Percentiles rank a stretch among this genome's conserved stretches.
Conservation (phyloP, 2,113 vertebrate genomes). For the Odontophorus gujanensis region DNA sequence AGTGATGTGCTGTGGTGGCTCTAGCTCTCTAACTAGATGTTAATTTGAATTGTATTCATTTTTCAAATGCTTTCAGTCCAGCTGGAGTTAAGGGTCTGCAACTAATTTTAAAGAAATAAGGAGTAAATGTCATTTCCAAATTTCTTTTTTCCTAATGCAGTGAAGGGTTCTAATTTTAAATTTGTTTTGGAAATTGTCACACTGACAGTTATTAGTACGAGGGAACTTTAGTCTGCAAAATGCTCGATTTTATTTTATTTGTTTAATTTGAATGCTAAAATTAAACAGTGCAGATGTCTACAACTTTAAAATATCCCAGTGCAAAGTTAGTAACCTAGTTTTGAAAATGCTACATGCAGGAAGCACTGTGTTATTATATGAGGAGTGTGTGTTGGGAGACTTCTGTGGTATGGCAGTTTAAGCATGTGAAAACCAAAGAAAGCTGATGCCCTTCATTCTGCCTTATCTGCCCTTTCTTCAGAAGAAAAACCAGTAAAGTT, state of each 20-base stretch:
- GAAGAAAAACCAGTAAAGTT: constrained; percentile 59
- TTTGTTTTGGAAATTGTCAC: constrained; percentile 16
- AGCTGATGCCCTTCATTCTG: constrained; percentile 54
- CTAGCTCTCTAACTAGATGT: background rate
- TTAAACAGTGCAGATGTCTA: background rate
- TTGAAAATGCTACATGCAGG: background rate
- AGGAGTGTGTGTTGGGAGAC: background rate
- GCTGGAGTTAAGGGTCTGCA: constrained; percentile 36
- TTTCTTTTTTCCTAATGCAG: constrained; percentile 23
- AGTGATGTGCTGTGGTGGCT: background rate
- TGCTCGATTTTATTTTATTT: background rate
- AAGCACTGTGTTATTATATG: background rate
- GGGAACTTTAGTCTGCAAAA: background rate
- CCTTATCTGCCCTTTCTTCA: constrained; percentile 58
- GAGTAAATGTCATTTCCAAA: constrained; percentile 42
- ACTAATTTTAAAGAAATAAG: constrained; percentile 49
- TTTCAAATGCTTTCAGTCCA: constrained; percentile 37
- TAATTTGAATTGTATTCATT: constrained; percentile 31
- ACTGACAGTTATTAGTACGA: background rate
- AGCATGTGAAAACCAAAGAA: constrained; percentile 23
- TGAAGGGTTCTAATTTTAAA: constrained; percentile 44
- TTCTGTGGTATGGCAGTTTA: background rate
- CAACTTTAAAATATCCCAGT: background rate
- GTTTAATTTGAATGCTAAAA: background rate
- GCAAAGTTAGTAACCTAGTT: background rate